Conservation (phyloP, 2,113 vertebrate species). For the Telmatochromis sp. region DNA sequence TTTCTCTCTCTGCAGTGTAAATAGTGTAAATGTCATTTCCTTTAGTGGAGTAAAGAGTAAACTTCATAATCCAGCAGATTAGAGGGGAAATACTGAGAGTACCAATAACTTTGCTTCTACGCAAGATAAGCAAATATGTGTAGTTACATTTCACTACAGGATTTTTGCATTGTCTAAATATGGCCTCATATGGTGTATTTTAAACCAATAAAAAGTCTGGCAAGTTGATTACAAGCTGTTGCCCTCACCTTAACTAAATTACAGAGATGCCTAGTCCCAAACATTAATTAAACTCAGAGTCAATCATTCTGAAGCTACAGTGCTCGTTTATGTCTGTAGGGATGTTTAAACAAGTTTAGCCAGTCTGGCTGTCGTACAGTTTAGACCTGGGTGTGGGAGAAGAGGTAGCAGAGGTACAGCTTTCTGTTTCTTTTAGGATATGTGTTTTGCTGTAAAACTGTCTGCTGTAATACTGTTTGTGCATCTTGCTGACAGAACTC, state of each 20-base stretch:
- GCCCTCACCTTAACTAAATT: conserved; percentile 22
- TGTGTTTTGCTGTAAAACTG: neutral
- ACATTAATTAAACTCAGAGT: conserved; percentile 22
- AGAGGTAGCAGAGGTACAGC: neutral
- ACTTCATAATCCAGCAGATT: neutral
- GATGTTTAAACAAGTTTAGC: neutral
- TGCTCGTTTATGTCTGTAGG: neutral
- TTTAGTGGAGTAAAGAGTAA: neutral
- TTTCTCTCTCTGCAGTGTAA: neutral
- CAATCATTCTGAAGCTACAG: neutral
- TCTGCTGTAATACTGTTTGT: neutral
- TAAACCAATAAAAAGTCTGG: neutral
- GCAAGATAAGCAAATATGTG: neutral
- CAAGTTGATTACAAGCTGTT: conserved; percentile 4
- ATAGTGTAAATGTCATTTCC: neutral
- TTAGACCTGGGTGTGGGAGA: neutral
- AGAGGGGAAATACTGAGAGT: neutral
- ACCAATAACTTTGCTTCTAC: neutral
- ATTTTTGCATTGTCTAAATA: neutral
- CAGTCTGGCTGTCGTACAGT: neutral
- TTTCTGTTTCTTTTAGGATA: neutral
- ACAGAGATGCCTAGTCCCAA: conserved; percentile 12
- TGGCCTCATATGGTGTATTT: neutral
- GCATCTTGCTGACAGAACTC: conserved; percentile 68
- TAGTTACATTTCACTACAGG: neutral